Evolutionary conservation across 2,797 vertebrate genomes (phyloP).

Genomic region (Limnodromus scolopaceus): DNA sequence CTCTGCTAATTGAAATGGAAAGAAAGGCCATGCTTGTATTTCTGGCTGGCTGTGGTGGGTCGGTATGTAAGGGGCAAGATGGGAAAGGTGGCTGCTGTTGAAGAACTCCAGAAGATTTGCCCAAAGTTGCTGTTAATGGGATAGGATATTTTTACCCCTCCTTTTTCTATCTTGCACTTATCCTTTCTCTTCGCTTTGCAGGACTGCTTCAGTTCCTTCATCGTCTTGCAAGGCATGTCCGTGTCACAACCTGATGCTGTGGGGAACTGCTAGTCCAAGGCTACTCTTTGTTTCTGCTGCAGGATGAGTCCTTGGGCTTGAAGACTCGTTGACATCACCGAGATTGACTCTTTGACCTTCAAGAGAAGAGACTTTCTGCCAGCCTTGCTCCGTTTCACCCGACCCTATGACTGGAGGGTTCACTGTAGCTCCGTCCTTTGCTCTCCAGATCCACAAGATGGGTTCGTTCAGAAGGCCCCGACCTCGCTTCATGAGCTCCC

Average conservation of each 20-base stretch:
- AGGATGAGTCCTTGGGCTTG: background rate
- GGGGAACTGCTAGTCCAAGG: background rate
- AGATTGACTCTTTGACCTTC: background rate
- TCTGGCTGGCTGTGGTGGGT: background rate
- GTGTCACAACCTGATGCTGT: rapidly evolving
- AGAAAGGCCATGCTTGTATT: background rate
- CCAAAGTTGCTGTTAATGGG: background rate
- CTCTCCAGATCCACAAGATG: constrained; percentile 80
- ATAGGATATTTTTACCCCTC: background rate
- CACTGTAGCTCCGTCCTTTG: constrained; percentile 20
- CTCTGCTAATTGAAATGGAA: background rate
- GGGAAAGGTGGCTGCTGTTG: background rate
- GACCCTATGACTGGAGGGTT: constrained; percentile 77
- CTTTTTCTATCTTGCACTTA: background rate
- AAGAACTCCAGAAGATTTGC: background rate
- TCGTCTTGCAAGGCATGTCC: rapidly evolving
- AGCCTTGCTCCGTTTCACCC: background rate
- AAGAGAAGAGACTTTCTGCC: background rate
- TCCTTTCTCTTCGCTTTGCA: background rate
- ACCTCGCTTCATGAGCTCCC: constrained; percentile 96
- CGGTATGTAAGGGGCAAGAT: background rate
- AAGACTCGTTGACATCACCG: background rate
- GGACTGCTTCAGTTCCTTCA: background rate
- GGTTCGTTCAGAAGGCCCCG: constrained; percentile 91
- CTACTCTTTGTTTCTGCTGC: background rate